Evolutionary conservation across 2,888 invertebrate genomes (phyloP).

Genomic region (Mellilla xanthometata): DNA sequence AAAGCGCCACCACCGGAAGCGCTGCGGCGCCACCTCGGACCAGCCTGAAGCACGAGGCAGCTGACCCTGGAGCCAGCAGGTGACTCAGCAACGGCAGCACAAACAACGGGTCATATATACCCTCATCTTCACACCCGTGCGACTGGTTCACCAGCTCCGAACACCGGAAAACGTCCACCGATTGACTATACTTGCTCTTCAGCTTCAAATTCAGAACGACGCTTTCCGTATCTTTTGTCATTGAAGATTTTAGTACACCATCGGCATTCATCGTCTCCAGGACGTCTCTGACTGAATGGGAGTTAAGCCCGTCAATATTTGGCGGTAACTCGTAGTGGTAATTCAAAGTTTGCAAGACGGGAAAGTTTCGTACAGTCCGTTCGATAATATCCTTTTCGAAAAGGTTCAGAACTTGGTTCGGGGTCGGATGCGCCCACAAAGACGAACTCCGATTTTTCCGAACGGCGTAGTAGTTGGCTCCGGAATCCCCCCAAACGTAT

Average conservation of each 20-base stretch:
- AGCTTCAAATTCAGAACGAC: constrained; percentile 40
- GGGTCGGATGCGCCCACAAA: constrained; percentile 87
- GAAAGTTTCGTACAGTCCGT: constrained; percentile 87
- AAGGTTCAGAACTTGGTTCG: constrained; percentile 87
- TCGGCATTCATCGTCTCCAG: constrained; percentile 47
- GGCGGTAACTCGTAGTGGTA: constrained; percentile 62
- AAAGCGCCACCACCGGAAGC: constrained; percentile 86
- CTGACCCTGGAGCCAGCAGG: constrained; percentile 88
- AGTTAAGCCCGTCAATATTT: constrained; percentile 34
- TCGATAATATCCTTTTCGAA: constrained; percentile 85
- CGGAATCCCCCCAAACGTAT: constrained; percentile 92
- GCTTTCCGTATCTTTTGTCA: constrained; percentile 47
- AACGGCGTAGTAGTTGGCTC: constrained; percentile 89
- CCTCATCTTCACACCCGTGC: constrained; percentile 48
- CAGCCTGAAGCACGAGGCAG: constrained; percentile 87
- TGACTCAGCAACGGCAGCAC: constrained; percentile 89
- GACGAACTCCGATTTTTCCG: constrained; percentile 77
- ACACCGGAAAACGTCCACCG: constrained; percentile 36
- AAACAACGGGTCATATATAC: constrained; percentile 92
- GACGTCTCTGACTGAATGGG: constrained; percentile 36
- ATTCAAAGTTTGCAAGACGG: constrained; percentile 83
- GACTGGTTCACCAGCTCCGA: constrained; percentile 46
- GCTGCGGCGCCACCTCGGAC: constrained; percentile 87
- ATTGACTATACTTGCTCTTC: constrained; percentile 44
- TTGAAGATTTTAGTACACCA: constrained; percentile 37